Evolutionary conservation across 2,113 vertebrate genomes (phyloP).

Genomic region (Sander vitreus): DNA sequence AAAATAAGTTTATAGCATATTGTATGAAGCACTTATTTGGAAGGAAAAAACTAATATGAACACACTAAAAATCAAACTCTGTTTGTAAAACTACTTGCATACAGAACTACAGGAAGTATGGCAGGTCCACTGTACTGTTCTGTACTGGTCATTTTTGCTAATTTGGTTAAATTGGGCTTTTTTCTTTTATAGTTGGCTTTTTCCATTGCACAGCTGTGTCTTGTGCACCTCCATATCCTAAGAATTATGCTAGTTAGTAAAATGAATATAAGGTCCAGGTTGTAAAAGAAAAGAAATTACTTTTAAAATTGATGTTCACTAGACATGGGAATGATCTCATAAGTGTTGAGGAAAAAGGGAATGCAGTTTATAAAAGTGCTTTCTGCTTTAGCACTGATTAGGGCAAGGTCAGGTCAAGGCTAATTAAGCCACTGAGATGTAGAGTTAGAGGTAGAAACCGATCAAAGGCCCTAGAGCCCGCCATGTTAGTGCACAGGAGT

Average conservation of each 20-base stretch:
- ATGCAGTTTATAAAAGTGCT: slow-evolving; percentile 10
- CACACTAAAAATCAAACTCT: background rate
- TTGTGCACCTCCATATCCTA: background rate
- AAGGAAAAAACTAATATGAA: slow-evolving; percentile 1
- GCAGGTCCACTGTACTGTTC: too few relatives aligned
- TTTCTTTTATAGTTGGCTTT: background rate
- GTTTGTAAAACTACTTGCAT: background rate
- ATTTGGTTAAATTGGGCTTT: background rate
- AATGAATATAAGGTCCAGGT: background rate
- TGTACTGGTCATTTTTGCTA: background rate
- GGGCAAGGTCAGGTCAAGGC: slow-evolving; percentile 27
- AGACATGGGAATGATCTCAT: background rate
- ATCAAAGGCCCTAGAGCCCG: slow-evolving; percentile 25
- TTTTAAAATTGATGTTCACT: background rate
- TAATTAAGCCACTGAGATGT: slow-evolving; percentile 51
- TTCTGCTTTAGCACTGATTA: slow-evolving; percentile 37
- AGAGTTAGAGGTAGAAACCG: slow-evolving; percentile 39
- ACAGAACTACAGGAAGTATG: background rate
- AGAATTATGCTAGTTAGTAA: background rate
- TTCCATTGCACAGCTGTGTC: background rate
- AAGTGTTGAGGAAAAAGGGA: background rate
- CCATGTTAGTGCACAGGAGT: slow-evolving; percentile 12
- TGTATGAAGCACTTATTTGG: background rate
- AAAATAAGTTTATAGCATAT: background rate
- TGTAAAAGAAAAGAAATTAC: background rate